Base-by-base conservation (phyloP, 2,113 vertebrate genomes). In the Azemiops feae region DNA sequence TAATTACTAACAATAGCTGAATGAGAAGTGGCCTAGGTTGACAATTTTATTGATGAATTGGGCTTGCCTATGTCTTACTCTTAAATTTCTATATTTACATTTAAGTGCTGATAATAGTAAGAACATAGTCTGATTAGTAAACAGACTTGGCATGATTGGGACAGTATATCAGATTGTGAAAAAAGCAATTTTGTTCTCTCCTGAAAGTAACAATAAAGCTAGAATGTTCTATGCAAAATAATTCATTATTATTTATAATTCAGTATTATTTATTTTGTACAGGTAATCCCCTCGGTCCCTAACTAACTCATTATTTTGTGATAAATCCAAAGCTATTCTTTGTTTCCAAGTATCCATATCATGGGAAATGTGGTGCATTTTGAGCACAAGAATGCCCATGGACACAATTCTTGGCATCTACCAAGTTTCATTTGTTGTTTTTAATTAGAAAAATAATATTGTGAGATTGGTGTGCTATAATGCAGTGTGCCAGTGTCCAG, bases 1-100 rank as follows among this genome's bases (percentile, higher is more conserved):
- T 97, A 96, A 96, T 96, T 96, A 95, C 94, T 95, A 95, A 95
- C 93, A 96, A 92, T 94, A 94, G 96, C 95, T 94, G 95, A 96
- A 96, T 95, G 94, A 95, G 96, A 97, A 97, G 93, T 93, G 95
- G 55, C 95, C 94, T 96, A 96, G 96, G 95, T 94, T 97, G 94
- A 95, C 96, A 95, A 55, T 96, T 95, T 96, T 96, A 93, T 95
- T 96, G 95, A 91, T 96, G 95, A 96, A 91, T 91, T 69, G 96
- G 94, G 93, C 93, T 53, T 94, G 95, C 96, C 95, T 95, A 96
- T 95, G 91, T 93, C 94, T 96, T 95, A 93, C 94, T 96, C 94
- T 85, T 89, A 50, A 96, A 95, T 85, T 93, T 91, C 95, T 97
- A 88, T 90, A 90, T 87, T 96, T 96, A 96, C 94, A 96, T 93